Evolutionary conservation across 2,888 invertebrate genomes (phyloP), one percentile per base, ranked within the genome.

Genomic region (Andrena hattorfiana): DNA sequence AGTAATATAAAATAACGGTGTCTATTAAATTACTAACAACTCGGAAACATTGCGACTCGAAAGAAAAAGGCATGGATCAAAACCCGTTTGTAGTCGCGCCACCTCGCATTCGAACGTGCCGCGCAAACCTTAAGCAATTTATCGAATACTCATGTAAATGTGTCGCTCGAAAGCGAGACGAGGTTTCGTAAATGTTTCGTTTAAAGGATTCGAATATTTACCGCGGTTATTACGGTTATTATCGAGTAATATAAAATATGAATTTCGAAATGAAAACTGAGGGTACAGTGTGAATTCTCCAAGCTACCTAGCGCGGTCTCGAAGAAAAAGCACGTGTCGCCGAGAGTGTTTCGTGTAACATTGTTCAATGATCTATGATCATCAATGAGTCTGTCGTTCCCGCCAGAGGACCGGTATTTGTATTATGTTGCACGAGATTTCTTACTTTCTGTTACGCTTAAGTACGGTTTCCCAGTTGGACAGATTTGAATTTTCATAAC

Each of bases 361-460:
- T 20, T 72, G 20, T 48, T 69, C 68, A 8, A 79, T 84, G 77
- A 8, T 60, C 54, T 26, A 67, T 26, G 49, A 42, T 48, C 30
- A 42, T 64, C 54, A 8, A 82, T 68, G 60, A 72, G 35, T 76
- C 8, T 51, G 26, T 69, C 23, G 71, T 87, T 87, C 87, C 85
- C 87, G 88, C 87, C 84, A 78, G 78, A 73, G 56, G 68, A 85
- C 87, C 85, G 84, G 87, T 84, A 75, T 88, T 86, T 86, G 71
- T 75, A 81, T 86, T 82, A 85, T 83, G 77, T 84, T 79, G 62
- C 56, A 76, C 77, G 59, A 71, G 62, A 82, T 71, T 83, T 60
- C 26, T 77, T 76, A 35, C n/a, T 16, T 67, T 62, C 23, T 26
- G 10, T 73, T 77, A 28, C n/a, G 62, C 16, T 67, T 81, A 83